Conservation (phyloP, 2,797 vertebrate genomes). For the Loriculus beryllinus region DNA sequence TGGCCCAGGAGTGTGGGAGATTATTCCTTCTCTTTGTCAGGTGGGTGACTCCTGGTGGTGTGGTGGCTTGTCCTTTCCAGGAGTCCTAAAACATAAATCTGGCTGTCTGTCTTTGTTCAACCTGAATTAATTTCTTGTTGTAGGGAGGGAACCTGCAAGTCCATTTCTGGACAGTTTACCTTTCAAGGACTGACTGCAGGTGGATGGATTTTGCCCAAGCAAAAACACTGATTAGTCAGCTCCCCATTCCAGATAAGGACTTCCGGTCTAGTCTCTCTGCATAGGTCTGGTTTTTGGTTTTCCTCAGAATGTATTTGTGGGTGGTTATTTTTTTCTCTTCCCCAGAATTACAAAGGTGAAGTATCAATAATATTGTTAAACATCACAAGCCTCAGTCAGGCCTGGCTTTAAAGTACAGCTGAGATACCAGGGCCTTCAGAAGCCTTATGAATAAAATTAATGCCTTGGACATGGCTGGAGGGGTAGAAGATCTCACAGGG, state of each 20-base stretch:
- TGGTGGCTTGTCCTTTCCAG: not conserved
- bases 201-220: not conserved
- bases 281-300: not conserved
- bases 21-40: not conserved
- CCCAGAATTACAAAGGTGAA: not conserved
- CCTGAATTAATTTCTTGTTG: not conserved
- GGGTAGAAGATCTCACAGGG: not conserved
- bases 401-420: not conserved
- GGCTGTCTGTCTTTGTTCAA: not conserved
- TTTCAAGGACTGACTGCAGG: not conserved
- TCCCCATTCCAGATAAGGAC: not conserved
- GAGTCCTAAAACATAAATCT: not conserved
- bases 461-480: rapidly evolving
- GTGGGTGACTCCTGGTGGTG: not conserved
- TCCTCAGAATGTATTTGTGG: not conserved
- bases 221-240: not conserved
- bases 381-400: not conserved
- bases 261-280: not conserved
- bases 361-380: not conserved
- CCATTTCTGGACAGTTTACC: not conserved
- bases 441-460: not conserved
- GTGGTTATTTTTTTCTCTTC: not conserved
- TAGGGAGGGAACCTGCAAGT: not conserved
- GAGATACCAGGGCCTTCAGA: not conserved
- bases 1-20: not conserved